A percentile compares a stretch with the other conserved stretches of the same genome.
Conservation (phyloP, 1,140 invertebrate species). For the Drosophila varians region DNA sequence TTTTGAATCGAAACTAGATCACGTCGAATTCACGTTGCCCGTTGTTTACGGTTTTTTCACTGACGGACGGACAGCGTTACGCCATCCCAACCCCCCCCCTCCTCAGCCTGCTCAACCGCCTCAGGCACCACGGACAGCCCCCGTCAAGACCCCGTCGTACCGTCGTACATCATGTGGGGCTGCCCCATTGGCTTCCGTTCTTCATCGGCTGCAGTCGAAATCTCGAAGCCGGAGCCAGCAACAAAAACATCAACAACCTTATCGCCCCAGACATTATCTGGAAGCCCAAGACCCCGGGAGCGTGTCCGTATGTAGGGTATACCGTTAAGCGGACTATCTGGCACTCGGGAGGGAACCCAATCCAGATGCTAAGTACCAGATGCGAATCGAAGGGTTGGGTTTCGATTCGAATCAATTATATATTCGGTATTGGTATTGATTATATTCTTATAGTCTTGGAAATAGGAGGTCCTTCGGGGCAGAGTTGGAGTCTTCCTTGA, state of each 20-base stretch:
- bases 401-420: too few relatives aligned
- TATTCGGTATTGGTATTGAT: background rate
- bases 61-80: constrained; percentile 41
- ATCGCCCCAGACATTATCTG: constrained; percentile 45
- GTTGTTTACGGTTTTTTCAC: constrained; percentile 72
- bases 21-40: constrained; percentile 70
- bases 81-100: constrained; percentile 4
- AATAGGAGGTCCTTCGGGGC: too few relatives aligned
- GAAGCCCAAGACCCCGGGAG: constrained; percentile 38
- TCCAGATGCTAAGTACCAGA: background rate
- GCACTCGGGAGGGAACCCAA: background rate
- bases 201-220: constrained; percentile 51
- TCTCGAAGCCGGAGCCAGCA: constrained; percentile 23
- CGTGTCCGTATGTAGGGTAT: constrained; percentile 34
- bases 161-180: constrained; percentile 21
- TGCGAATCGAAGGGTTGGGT: background rate
- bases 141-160: constrained; percentile 27
- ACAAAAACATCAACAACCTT: constrained; percentile 77
- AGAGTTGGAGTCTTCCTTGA: too few relatives aligned
- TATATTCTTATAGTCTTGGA: too few relatives aligned
- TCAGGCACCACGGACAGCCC: background rate
- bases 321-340: background rate
- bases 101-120: background rate
- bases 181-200: constrained; percentile 66
- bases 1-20: constrained; percentile 76